Conservation (phyloP, 1,140 invertebrate genomes). For the Saccostrea echinata region DNA sequence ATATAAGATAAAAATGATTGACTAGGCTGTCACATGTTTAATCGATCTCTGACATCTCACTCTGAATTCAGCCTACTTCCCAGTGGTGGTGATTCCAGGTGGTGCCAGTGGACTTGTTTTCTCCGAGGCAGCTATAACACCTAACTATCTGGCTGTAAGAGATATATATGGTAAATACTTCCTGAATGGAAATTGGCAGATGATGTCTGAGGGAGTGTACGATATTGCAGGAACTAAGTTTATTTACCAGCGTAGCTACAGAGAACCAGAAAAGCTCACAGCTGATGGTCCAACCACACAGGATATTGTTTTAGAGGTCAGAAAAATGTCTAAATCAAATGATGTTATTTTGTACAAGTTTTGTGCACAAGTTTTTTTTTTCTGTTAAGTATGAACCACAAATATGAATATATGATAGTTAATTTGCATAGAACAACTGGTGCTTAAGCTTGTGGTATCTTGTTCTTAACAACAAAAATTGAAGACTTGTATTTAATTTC, state of each 20-base stretch:
- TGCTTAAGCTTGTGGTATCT: too few species aligned
- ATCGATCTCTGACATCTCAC: too few species aligned
- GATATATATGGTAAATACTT: constrained; percentile 69
- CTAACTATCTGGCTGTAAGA: constrained; percentile 65
- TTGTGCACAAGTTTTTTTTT: too few species aligned
- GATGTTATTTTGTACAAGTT: too few species aligned
- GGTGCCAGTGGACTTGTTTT: constrained; percentile 60
- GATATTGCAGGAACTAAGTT: constrained; percentile 75
- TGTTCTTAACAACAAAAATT: too few species aligned
- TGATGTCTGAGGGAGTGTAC: constrained; percentile 66
- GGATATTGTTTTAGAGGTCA: constrained; percentile 83
- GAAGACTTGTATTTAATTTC: too few species aligned
- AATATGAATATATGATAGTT: too few species aligned
- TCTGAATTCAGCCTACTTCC: constrained; percentile 59
- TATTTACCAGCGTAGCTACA: constrained; percentile 78
- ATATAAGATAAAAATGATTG: too few species aligned
- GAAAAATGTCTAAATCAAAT: neutral
- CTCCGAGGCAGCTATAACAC: constrained; percentile 52
- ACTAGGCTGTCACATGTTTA: too few species aligned
- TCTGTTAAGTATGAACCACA: too few species aligned
- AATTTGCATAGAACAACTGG: too few species aligned
- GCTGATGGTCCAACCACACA: constrained; percentile 82
- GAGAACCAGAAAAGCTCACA: constrained; percentile 80
- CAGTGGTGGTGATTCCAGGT: constrained; percentile 62
- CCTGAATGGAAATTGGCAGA: constrained; percentile 71